Evolutionary conservation across 2,888 invertebrate genomes (phyloP), one percentile per base, ranked within the genome.

Genomic region (Luperina nickerlii): DNA sequence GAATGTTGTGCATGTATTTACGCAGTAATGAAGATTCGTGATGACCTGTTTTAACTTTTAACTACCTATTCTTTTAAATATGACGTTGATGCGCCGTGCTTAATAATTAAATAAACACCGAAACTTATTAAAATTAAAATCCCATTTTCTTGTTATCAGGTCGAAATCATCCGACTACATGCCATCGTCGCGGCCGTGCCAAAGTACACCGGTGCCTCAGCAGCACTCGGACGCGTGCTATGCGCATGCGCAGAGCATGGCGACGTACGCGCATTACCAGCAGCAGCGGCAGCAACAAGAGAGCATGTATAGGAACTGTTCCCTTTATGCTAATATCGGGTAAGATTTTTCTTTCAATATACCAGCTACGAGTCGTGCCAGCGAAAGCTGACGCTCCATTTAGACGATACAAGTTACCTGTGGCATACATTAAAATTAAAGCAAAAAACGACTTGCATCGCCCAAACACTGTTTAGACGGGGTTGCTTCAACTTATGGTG

Each of bases 261-360:
- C 93, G 5, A 86, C 92, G 2, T 95, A 96, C 81, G 91, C 91
- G 8, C 94, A 95, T 60, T 95, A 96, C 86, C 95, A 94, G 60
- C 93, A 93, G 15, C 91, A 93, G 51, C 92, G 92, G 65, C 95
- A 96, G 74, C 95, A 96, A 82, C 97, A 96, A 75, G 97, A 97
- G 65, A 94, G 90, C 74, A 90, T 96, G 87, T 97, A 97, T 83
- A 97, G 97, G 83, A 97, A 97, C 90, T 97, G 97, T 88, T 96
- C 97, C 18, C 90, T 96, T 0, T 97, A 97, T 82, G 96, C 96
- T 18, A 97, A 97, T 84, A 91, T 97, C n/a, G 96, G 96, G 97
- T 97, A 90, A 91, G 92, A 32, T 54, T 20, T n/a, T 11, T 54
- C 9, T 27, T 24, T 27, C 42, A 27, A 7, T 27, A 13, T 51